Evolutionary conservation across 2,113 vertebrate species (phyloP).

Genomic region (Salvator merianae): DNA sequence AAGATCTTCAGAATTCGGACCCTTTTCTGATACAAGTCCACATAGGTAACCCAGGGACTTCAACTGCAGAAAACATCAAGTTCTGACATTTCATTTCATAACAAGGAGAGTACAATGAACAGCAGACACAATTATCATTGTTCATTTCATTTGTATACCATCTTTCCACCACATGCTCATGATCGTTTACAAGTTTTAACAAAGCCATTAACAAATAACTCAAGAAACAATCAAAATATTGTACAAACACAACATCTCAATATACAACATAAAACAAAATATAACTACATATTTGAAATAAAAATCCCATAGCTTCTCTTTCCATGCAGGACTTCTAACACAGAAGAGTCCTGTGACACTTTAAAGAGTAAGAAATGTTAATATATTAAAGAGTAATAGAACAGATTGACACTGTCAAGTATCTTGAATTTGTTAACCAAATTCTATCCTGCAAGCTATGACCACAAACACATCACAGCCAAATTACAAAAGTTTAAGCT

Average conservation of each 20-base stretch:
- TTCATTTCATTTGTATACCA: no score
- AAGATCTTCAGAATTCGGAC: conserved; percentile 92
- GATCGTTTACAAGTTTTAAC: no score
- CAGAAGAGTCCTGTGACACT: not conserved
- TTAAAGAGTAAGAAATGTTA: not conserved
- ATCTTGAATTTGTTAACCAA: not conserved
- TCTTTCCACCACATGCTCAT: no score
- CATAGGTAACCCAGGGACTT: conserved; percentile 92
- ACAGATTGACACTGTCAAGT: not conserved
- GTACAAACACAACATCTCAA: no score
- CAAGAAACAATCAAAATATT: no score
- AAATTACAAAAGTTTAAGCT: not conserved
- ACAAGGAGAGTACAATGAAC: conserved; percentile 11
- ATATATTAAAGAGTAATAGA: not conserved
- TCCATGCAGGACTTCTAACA: no score
- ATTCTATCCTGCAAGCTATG: not conserved
- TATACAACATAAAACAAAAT: no score
- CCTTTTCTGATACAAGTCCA: conserved; percentile 89
- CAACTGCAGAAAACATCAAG: conserved; percentile 73
- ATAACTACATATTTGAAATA: no score
- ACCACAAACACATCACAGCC: not conserved
- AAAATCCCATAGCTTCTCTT: no score
- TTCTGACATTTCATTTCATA: conserved; percentile 27
- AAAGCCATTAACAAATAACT: no score
- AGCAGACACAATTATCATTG: not conserved